Evolutionary conservation across 1,140 invertebrate genomes (phyloP), one percentile per base, ranked within the genome.

Genomic region (Ceratina japonica): DNA sequence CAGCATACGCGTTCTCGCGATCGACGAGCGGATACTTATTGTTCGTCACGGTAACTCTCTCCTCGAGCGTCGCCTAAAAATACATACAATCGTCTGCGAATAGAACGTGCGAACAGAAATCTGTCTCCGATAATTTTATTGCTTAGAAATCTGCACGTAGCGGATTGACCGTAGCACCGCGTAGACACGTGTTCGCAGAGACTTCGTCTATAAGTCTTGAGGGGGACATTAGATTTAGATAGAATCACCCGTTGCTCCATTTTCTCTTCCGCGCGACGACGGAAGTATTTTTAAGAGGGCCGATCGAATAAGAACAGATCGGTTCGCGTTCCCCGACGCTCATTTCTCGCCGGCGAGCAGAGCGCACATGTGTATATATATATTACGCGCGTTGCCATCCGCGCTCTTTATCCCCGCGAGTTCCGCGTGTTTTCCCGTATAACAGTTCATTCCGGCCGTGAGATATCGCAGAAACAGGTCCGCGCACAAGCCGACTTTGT

Each of bases 401-500:
- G 20, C 52, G 37, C 56, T 70, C 68, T 75, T 84, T 87, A 85
- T 84, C 84, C 37, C 5, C 75, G 66, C 74, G 63, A 81, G 68
- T 81, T 82, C 80, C 78, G 86, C 79, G 83, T 83, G 81, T 83
- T 85, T 85, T 72, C 81, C 54, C 62, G 65, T 80, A 68, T 62
- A 64, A 56, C 59, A 18, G 59, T 56, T 83, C 68, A 66, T 80
- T 72, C 52, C 62, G 63, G 70, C 61, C 54, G 54, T 24, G 52
- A 27, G 56, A 58, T 69, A 51, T 37, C 51, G 13, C 54, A 20
- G 52, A 61, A 69, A 44, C 22, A 51, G 37, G 56, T 51, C 69
- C 66, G 22, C 20, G 27, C 27, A 22, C 51, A 54, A 10, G 24
- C 27, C 58, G 18, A 65, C 63, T 59, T 75, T 52, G 72, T 82